Conservation (phyloP, 2,113 vertebrate genomes). For the Mellivora capensis region DNA sequence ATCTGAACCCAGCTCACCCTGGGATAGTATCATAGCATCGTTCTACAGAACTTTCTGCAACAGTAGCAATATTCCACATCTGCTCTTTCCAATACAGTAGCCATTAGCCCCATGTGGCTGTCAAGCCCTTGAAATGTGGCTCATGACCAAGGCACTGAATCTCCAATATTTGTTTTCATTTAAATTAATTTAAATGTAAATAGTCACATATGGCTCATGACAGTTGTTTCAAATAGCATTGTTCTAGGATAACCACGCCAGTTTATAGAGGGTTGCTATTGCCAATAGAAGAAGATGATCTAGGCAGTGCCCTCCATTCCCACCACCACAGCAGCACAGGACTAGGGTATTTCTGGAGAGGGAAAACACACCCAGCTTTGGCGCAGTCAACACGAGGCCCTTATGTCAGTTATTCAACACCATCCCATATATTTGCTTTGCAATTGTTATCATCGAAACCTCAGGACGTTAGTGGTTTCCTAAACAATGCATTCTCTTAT, state of each 20-base stretch:
- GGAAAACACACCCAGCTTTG: background rate
- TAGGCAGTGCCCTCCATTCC: background rate
- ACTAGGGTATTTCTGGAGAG: background rate
- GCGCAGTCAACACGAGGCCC: background rate
- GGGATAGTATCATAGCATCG: background rate
- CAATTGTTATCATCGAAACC: slow-evolving; percentile 49
- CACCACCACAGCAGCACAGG: background rate
- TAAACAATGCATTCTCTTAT: slow-evolving; percentile 32
- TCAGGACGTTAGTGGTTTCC: slow-evolving; percentile 55
- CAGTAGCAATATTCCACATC: background rate
- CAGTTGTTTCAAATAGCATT: background rate
- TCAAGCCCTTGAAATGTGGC: background rate
- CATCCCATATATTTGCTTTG: background rate
- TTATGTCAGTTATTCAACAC: background rate
- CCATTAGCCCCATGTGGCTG: background rate
- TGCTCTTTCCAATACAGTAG: background rate
- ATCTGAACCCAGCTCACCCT: background rate
- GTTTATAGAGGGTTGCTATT: background rate
- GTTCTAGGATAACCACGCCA: background rate
- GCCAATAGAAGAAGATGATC: background rate
- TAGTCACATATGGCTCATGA: background rate
- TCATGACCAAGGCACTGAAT: background rate
- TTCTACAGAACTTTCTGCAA: background rate
- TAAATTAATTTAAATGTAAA: background rate
- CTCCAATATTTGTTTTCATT: background rate